Percentiles rank a stretch among this genome's conserved stretches.
These are phyloP conservation scores for Ameiurus melas DNA, from an alignment of 2,113 vertebrate genomes.

Conservation along the genomic window DNA sequence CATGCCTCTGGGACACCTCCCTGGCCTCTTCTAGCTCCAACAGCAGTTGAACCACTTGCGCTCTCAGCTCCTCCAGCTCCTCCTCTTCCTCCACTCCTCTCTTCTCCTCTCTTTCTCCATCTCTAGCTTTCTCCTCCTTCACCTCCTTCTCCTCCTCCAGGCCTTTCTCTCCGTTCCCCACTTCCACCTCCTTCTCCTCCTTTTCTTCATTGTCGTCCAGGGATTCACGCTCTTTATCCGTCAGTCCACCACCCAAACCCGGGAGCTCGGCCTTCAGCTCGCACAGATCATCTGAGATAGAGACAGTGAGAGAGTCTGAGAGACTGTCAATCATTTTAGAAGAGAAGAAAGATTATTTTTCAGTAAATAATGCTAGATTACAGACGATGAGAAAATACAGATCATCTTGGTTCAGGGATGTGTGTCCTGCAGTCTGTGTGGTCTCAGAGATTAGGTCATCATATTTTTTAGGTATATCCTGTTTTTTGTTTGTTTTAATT, in stretches of 20 bases:
- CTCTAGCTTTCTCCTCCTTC: slow-evolving; percentile 49
- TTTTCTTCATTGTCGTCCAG: slow-evolving; percentile 61
- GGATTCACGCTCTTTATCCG: slow-evolving; percentile 59
- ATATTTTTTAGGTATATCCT: background rate
- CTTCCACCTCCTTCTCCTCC: slow-evolving; percentile 65
- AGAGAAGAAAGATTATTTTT: background rate
- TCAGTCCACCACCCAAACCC: slow-evolving; percentile 44
- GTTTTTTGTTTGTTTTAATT: background rate
- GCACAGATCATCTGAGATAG: slow-evolving; percentile 52
- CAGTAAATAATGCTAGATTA: background rate
- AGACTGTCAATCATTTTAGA: background rate
- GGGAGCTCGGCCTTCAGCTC: slow-evolving; percentile 56
- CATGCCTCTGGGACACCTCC: slow-evolving; percentile 69
- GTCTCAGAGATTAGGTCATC: background rate
- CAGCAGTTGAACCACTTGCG: slow-evolving; percentile 71
- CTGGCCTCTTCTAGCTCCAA: slow-evolving; percentile 79
- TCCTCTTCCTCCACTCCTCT: slow-evolving; percentile 62
- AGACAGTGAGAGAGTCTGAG: background rate
- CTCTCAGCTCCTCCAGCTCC: slow-evolving; percentile 73
- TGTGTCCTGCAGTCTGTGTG: background rate
- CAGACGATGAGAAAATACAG: background rate
- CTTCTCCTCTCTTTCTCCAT: slow-evolving; percentile 53
- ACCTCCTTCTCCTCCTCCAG: slow-evolving; percentile 49
- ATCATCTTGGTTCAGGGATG: background rate
- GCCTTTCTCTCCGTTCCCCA: slow-evolving; percentile 45